These are phyloP conservation scores for Aythya baeri DNA, from an alignment of 2,113 vertebrate species.

Conservation along the genomic window DNA sequence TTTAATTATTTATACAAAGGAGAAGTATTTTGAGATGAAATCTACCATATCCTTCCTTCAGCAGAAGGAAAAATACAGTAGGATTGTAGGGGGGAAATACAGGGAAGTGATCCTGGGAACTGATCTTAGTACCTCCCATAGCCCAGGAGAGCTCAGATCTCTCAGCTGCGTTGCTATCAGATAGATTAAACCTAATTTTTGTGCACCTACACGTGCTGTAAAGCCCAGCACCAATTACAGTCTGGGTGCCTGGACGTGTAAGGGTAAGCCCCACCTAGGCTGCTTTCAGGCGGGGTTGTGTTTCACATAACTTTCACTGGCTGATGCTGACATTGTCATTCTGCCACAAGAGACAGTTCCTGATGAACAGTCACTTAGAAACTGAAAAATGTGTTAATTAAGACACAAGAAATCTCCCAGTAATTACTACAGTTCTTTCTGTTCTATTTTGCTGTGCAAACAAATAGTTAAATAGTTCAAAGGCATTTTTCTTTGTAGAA, in stretches of 20 bases:
- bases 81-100: neutral
- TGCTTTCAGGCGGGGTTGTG: neutral
- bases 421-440: neutral
- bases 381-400: neutral
- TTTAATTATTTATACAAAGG: neutral
- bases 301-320: slow-evolving; percentile 17
- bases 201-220: neutral
- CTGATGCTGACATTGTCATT: neutral
- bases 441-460: neutral
- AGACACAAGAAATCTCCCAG: neutral
- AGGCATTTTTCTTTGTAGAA: slow-evolving; percentile 26
- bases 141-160: neutral
- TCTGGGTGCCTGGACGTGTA: neutral
- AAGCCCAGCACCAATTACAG: neutral
- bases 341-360: neutral
- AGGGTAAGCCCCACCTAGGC: slow-evolving; percentile 4
- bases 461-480: slow-evolving; percentile 54
- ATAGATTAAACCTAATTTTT: slow-evolving; percentile 1
- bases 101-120: neutral
- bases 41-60: neutral
- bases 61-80: neutral
- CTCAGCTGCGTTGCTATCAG: neutral
- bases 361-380: neutral
- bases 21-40: neutral
- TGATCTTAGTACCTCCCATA: neutral